phyloP scores from a whole-genome alignment of 2,888 invertebrate genomes.

The Halictus ligatus region DNA sequence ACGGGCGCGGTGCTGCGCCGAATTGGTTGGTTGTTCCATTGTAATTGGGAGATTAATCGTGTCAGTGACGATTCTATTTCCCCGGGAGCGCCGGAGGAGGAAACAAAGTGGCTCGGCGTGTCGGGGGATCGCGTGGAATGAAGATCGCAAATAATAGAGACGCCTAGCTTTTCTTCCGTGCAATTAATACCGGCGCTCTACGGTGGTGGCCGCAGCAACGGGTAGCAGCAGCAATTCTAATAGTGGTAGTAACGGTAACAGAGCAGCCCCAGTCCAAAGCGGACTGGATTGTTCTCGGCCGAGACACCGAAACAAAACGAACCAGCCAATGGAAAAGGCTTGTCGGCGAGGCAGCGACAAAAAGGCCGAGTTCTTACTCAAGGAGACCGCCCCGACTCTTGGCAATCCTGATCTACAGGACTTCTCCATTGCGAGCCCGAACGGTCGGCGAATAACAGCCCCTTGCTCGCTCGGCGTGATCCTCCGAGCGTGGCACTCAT shows the following conservation, averaged over 20 bases:
- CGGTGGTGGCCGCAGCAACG: neutral
- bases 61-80: slow-evolving; percentile 51
- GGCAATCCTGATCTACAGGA: slow-evolving; percentile 38
- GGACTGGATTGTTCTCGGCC: neutral
- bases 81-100: neutral
- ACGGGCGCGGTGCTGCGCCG: slow-evolving; percentile 2
- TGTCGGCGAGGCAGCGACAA: slow-evolving; percentile 24
- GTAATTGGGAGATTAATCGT: slow-evolving; percentile 61
- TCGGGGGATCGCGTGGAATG: slow-evolving; percentile 34
- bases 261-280: neutral
- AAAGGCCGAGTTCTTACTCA: slow-evolving; percentile 13
- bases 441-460: slow-evolving; percentile 45
- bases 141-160: slow-evolving; percentile 31
- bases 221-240: neutral
- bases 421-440: slow-evolving; percentile 52
- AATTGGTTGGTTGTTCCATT: slow-evolving; percentile 53
- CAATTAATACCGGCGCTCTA: slow-evolving; percentile 26
- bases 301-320: slow-evolving; percentile 20
- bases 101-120: slow-evolving; percentile 16
- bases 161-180: slow-evolving; percentile 19
- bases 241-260: neutral
- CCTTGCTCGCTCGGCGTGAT: slow-evolving; percentile 4
- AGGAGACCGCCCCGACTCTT: slow-evolving; percentile 12
- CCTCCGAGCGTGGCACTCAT: slow-evolving; percentile 28
- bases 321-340: slow-evolving; percentile 33